Evolutionary conservation across 2,888 invertebrate genomes (phyloP).

Genomic region (Oscheius sp.): DNA sequence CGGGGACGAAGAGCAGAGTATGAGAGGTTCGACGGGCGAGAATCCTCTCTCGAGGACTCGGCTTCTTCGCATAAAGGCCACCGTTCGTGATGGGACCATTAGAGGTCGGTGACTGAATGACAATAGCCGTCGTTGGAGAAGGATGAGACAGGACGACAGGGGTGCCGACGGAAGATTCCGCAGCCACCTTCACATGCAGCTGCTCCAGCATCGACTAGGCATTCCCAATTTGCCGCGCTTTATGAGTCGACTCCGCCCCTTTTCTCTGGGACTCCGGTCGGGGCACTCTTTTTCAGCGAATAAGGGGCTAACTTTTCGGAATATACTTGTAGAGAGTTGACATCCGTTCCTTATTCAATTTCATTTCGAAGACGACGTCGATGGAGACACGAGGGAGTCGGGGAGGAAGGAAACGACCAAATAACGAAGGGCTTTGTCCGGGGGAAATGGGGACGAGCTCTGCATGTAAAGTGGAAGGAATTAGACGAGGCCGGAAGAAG

Average conservation of each 20-base stretch:
- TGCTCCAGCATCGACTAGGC: conserved; percentile 34
- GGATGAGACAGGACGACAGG: conserved; percentile 14
- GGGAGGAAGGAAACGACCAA: background rate
- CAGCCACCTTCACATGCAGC: conserved; percentile 31
- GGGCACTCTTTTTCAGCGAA: background rate
- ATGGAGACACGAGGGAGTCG: background rate
- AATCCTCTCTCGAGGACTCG: conserved; percentile 50
- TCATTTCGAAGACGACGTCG: background rate
- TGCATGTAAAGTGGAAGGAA: no score
- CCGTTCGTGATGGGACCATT: conserved; percentile 13
- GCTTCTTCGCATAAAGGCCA: conserved; percentile 48
- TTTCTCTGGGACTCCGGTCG: conserved; percentile 18
- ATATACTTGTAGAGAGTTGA: no score
- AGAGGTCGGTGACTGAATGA: conserved; percentile 12
- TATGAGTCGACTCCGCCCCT: conserved; percentile 37
- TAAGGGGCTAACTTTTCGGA: no score
- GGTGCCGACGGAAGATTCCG: background rate
- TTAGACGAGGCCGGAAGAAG: no score
- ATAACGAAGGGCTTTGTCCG: no score
- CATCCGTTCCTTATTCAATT: no score
- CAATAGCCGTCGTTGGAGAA: conserved; percentile 13
- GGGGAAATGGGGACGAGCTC: no score
- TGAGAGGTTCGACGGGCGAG: conserved; percentile 59
- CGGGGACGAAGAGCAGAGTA: conserved; percentile 64
- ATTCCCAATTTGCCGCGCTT: conserved; percentile 33